phyloP scores from a whole-genome alignment of 2,113 vertebrate species.

The Apteryx mantelli region DNA sequence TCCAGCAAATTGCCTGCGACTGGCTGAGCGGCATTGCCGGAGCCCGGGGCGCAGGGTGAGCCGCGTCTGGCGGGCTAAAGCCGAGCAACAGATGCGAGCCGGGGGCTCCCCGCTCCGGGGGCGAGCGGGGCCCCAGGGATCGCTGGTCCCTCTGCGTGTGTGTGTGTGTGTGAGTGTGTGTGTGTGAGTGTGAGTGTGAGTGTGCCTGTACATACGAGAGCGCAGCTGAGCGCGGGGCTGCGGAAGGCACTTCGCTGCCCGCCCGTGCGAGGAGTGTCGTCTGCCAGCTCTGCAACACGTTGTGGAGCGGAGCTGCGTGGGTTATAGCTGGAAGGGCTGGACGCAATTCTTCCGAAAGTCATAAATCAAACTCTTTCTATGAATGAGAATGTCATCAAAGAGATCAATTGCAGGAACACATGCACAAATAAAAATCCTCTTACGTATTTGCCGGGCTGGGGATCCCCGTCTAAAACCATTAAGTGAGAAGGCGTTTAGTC shows the following conservation, averaged over 20 bases:
- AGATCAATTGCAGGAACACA: slow-evolving; percentile 94
- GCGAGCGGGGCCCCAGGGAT: neutral
- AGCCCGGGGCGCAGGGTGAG: neutral
- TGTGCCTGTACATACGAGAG: neutral
- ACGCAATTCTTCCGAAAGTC: slow-evolving; percentile 85
- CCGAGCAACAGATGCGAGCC: slow-evolving; percentile 8
- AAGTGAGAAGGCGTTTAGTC: slow-evolving; percentile 88
- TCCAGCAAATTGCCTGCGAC: neutral
- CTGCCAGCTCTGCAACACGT: slow-evolving; percentile 10
- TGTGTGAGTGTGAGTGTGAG: neutral
- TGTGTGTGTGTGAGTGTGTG: neutral
- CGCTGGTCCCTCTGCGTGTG: neutral
- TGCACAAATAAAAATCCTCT: slow-evolving; percentile 96
- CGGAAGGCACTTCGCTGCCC: neutral
- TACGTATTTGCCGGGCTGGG: slow-evolving; percentile 88
- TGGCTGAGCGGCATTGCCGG: neutral
- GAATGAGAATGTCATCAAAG: slow-evolving; percentile 97
- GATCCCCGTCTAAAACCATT: slow-evolving; percentile 88
- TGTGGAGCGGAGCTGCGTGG: slow-evolving; percentile 60
- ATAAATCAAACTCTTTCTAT: slow-evolving; percentile 98
- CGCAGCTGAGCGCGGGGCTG: neutral
- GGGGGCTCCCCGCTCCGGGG: neutral
- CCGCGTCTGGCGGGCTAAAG: neutral
- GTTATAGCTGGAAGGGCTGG: slow-evolving; percentile 77
- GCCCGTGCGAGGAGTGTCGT: neutral